phyloP scores from a whole-genome alignment of 2,888 invertebrate genomes.

The Xylophagus ater region DNA sequence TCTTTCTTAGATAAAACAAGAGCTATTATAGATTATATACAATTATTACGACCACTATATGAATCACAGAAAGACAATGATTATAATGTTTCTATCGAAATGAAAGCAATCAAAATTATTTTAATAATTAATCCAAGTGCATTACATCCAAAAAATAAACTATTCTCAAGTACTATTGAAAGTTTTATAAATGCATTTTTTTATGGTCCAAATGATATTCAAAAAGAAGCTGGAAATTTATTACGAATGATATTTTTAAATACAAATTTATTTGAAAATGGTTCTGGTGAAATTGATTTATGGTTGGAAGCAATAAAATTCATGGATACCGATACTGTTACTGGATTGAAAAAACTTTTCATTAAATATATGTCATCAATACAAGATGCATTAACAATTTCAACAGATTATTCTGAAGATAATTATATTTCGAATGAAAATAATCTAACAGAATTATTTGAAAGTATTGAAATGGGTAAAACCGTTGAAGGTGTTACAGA shows the following conservation, averaged over 20 bases:
- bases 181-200: constrained; percentile 47
- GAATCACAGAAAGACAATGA: constrained; percentile 12
- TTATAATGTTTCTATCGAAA: constrained; percentile 27
- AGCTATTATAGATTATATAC: constrained; percentile 33
- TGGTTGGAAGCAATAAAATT: constrained; percentile 45
- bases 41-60: constrained; percentile 33
- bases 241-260: constrained; percentile 48
- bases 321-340: constrained; percentile 23
- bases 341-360: constrained; percentile 27
- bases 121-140: constrained; percentile 40
- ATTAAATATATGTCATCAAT: constrained; percentile 15
- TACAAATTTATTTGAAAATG: constrained; percentile 51
- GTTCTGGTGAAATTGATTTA: constrained; percentile 51
- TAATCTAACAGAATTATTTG: constrained; percentile 29
- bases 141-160: constrained; percentile 42
- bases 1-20: constrained; percentile 34
- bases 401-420: neutral
- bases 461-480: constrained; percentile 35
- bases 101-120: constrained; percentile 37
- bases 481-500: constrained; percentile 34
- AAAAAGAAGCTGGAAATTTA: constrained; percentile 44
- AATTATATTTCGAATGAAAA: neutral
- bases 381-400: neutral
- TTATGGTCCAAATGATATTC: constrained; percentile 29
- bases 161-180: constrained; percentile 45